Evolutionary conservation across 2,797 vertebrate genomes (phyloP).

Genomic region (Periparus ater): DNA sequence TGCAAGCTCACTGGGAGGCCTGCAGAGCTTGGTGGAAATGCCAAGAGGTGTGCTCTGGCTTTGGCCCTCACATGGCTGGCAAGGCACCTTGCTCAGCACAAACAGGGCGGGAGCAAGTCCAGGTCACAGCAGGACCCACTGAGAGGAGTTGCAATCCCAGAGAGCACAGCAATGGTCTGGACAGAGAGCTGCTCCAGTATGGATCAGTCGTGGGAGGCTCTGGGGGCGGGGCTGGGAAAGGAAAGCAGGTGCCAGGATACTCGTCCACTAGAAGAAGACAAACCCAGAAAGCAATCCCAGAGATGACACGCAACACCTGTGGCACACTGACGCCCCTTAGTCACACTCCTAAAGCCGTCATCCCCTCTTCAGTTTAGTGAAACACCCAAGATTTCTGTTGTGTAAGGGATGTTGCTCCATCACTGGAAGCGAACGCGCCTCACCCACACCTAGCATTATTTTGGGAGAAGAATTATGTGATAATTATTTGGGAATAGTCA

Average conservation of each 20-base stretch:
- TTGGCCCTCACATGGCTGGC: background rate
- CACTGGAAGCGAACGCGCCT: background rate
- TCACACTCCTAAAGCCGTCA: background rate
- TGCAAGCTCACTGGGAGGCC: background rate
- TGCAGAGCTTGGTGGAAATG: background rate
- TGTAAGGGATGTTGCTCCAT: slow-evolving; percentile 57
- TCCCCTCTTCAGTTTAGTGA: background rate
- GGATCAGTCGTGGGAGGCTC: background rate
- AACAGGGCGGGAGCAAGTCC: fast-evolving
- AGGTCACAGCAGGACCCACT: background rate
- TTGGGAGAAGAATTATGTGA: slow-evolving; percentile 29
- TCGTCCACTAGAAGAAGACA: background rate
- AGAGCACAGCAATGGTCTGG: background rate
- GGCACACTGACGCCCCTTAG: background rate
- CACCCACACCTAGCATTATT: slow-evolving; percentile 53
- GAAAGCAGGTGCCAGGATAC: background rate
- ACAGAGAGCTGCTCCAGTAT: background rate
- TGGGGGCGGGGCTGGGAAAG: background rate
- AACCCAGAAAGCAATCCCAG: background rate
- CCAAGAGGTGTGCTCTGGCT: background rate
- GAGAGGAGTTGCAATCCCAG: background rate
- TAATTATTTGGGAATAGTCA: slow-evolving; percentile 53
- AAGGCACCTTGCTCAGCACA: background rate
- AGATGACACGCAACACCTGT: background rate
- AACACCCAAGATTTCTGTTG: slow-evolving; percentile 37